Percentiles rank a stretch among this genome's conserved stretches.
These are phyloP conservation scores for Pseudopleuronectes americanus DNA, from an alignment of 2,797 vertebrate genomes.

Conservation along the genomic window DNA sequence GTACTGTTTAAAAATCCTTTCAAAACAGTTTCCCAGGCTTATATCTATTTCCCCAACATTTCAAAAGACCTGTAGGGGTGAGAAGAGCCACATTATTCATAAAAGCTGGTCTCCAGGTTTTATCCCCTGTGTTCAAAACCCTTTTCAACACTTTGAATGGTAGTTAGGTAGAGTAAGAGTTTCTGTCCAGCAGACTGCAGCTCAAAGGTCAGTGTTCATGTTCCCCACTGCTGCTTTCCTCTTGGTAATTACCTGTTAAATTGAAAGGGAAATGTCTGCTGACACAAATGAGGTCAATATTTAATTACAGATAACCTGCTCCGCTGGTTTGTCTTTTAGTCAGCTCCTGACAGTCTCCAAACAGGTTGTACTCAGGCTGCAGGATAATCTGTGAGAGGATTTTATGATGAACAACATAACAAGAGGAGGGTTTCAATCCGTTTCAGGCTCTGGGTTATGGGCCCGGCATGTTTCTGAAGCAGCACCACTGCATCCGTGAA, in stretches of 20 bases:
- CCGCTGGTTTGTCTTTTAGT: background rate
- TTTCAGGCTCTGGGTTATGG: constrained; percentile 78
- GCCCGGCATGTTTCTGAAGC: constrained; percentile 81
- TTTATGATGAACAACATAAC: background rate
- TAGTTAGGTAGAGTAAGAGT: background rate
- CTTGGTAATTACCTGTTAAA: constrained; percentile 49
- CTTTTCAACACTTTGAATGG: background rate
- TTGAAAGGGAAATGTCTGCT: constrained; percentile 22
- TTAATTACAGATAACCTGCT: constrained; percentile 27
- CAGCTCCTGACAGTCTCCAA: too few species aligned
- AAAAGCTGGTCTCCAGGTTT: background rate
- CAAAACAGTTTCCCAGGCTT: too few species aligned
- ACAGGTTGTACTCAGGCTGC: background rate
- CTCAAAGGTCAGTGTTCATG: constrained; percentile 44
- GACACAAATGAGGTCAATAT: constrained; percentile 62
- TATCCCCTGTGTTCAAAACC: background rate
- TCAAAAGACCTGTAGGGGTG: too few species aligned
- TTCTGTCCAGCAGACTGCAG: background rate
- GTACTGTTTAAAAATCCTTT: background rate
- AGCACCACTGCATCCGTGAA: constrained; percentile 43
- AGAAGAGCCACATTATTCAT: background rate
- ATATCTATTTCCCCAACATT: too few species aligned
- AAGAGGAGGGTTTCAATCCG: too few species aligned
- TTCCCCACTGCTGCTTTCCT: background rate
- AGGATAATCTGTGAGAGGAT: background rate